Conservation (phyloP, 2,888 invertebrate genomes). For the Drosophila hawaiiensis region DNA sequence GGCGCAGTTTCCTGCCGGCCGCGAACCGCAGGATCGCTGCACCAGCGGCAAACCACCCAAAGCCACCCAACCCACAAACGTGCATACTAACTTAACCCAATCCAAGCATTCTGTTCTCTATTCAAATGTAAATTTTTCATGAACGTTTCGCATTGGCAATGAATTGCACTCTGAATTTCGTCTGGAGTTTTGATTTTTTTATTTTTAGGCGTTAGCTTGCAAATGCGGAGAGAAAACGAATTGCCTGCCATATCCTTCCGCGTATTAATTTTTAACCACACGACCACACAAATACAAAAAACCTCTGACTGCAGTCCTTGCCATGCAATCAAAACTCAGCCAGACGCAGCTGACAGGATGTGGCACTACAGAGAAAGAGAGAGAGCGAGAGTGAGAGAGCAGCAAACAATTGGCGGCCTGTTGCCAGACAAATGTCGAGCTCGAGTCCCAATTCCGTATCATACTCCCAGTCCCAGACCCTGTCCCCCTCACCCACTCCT, state of each 20-base stretch:
- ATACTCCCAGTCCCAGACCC: neutral
- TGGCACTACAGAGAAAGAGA: conserved; percentile 3
- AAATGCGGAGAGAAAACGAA: conserved; percentile 68
- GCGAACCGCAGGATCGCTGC: conserved; percentile 54
- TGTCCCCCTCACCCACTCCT: neutral
- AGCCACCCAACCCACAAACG: conserved; percentile 4
- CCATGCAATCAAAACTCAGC: conserved; percentile 63
- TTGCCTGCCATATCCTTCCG: conserved; percentile 81
- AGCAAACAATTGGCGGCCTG: conserved; percentile 60
- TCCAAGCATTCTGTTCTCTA: conserved; percentile 50
- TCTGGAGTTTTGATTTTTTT: conserved; percentile 55
- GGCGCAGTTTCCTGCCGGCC: conserved; percentile 61
- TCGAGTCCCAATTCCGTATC: conserved; percentile 18
- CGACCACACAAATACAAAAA: conserved; percentile 59
- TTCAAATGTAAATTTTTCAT: conserved; percentile 81
- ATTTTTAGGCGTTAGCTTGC: conserved; percentile 35
- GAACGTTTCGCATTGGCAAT: conserved; percentile 43
- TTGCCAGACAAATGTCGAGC: conserved; percentile 60
- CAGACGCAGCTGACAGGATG: conserved; percentile 56
- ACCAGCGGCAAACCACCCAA: conserved; percentile 35
- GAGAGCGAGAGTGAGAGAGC: neutral
- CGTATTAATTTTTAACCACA: conserved; percentile 80
- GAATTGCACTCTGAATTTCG: conserved; percentile 54
- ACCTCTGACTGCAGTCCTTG: conserved; percentile 28
- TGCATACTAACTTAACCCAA: conserved; percentile 1